Conservation (phyloP, 53 echinoderm and acorn worm species). For the Crossaster papposus region DNA sequence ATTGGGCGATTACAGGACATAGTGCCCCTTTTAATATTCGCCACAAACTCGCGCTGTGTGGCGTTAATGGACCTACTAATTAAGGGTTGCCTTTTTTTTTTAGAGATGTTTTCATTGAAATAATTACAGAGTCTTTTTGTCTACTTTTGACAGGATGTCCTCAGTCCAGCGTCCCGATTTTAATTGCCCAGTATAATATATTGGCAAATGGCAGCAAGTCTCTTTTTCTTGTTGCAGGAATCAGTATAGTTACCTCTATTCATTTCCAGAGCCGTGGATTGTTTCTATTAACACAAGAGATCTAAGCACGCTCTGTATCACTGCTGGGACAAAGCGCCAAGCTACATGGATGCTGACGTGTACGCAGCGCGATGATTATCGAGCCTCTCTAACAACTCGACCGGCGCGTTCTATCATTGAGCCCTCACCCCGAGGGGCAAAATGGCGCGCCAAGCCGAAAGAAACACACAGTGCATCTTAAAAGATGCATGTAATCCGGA, state of each 20-base stretch:
- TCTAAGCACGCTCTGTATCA: not conserved
- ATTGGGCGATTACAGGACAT: too few relatives aligned
- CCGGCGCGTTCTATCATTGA: constrained; percentile 39
- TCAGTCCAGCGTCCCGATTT: constrained; percentile 21
- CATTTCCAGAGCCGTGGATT: not conserved
- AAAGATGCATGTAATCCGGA: constrained; percentile 32
- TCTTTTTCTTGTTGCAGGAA: not conserved
- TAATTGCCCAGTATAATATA: not conserved
- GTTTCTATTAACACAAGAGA: constrained; percentile 49
- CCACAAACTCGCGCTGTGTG: not conserved
- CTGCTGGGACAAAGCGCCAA: not conserved
- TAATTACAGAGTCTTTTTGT: constrained; percentile 45
- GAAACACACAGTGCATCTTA: constrained; percentile 22
- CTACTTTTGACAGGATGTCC: constrained; percentile 36
- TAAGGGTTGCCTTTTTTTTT: not conserved
- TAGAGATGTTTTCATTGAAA: not conserved
- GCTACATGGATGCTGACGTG: not conserved
- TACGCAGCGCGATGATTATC: constrained; percentile 50
- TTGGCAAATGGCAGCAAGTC: constrained; percentile 29
- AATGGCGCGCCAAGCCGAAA: constrained; percentile 26
- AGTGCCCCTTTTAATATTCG: constrained; percentile 10
- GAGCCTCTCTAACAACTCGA: constrained; percentile 15
- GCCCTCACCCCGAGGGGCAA: constrained; percentile 28
- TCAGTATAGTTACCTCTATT: not conserved
- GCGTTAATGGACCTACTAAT: not conserved